These are phyloP conservation scores for Perdix hodgsoniae DNA, from an alignment of 2,797 vertebrate genomes.

Conservation along the genomic window DNA sequence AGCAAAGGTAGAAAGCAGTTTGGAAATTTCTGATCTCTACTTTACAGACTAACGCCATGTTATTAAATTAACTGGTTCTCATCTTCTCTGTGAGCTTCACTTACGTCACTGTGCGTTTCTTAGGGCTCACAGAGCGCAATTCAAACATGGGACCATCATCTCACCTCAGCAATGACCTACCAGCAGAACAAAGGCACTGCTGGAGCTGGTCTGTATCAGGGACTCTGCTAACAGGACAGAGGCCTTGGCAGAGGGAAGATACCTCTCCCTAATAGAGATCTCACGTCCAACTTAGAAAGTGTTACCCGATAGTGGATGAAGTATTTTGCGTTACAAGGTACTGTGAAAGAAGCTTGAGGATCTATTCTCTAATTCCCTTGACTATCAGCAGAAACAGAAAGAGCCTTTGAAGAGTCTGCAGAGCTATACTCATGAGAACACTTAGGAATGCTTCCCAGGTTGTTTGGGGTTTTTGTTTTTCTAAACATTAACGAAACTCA, in stretches of 20 bases:
- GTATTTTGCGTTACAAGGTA: not conserved
- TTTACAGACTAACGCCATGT: not conserved
- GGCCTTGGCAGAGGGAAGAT: not conserved
- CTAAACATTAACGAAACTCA: conserved; percentile 37
- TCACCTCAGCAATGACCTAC: not conserved
- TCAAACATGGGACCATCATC: not conserved
- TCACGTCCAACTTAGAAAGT: not conserved
- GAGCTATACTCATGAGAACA: not conserved
- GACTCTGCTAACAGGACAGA: not conserved
- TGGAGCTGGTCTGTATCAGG: not conserved
- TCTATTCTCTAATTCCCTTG: not conserved
- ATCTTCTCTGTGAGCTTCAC: not conserved
- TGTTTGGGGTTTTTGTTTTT: conserved; percentile 42
- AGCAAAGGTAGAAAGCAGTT: not conserved
- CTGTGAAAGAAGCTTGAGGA: not conserved
- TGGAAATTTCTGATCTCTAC: not conserved
- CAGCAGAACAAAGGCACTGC: not conserved
- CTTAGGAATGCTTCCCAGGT: not conserved
- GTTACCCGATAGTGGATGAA: not conserved
- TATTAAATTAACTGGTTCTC: not conserved
- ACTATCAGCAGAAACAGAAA: not conserved
- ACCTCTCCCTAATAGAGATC: not conserved
- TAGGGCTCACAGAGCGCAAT: too few relatives aligned
- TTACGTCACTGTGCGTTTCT: not conserved
- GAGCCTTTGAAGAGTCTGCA: not conserved